These are phyloP conservation scores for Adelges cooleyi DNA, from an alignment of 1,140 invertebrate genomes.

Conservation along the genomic window DNA sequence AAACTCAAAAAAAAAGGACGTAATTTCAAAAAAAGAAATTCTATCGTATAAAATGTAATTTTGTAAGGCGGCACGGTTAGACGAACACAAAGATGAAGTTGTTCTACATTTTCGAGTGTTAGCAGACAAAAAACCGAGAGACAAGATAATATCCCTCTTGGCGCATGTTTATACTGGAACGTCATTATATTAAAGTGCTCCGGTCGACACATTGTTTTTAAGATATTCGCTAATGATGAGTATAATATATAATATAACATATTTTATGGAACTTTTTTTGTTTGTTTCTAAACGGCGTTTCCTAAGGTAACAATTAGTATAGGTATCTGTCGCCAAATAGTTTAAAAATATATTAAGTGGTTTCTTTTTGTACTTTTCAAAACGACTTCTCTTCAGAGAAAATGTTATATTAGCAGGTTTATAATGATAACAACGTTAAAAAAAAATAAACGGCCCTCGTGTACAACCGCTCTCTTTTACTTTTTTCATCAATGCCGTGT, in stretches of 20 bases:
- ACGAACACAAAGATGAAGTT: neutral
- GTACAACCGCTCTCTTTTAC: too few relatives aligned
- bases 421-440: too few relatives aligned
- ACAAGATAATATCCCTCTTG: neutral
- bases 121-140: neutral
- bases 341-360: too few relatives aligned
- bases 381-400: too few relatives aligned
- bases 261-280: too few relatives aligned
- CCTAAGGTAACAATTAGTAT: too few relatives aligned
- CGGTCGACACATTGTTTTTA: neutral
- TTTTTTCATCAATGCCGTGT: too few relatives aligned
- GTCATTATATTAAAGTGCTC: neutral
- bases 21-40: neutral
- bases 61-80: neutral
- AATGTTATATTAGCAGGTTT: too few relatives aligned
- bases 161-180: neutral
- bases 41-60: neutral
- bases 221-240: neutral
- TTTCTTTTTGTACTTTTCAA: too few relatives aligned
- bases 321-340: too few relatives aligned
- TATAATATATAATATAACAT: neutral
- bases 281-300: neutral
- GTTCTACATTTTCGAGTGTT: neutral
- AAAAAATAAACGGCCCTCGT: too few relatives aligned
- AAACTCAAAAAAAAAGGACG: slow-evolving; percentile 7